Evolutionary conservation across 2,113 vertebrate genomes (phyloP).

Genomic region (Parotia lawesii): DNA sequence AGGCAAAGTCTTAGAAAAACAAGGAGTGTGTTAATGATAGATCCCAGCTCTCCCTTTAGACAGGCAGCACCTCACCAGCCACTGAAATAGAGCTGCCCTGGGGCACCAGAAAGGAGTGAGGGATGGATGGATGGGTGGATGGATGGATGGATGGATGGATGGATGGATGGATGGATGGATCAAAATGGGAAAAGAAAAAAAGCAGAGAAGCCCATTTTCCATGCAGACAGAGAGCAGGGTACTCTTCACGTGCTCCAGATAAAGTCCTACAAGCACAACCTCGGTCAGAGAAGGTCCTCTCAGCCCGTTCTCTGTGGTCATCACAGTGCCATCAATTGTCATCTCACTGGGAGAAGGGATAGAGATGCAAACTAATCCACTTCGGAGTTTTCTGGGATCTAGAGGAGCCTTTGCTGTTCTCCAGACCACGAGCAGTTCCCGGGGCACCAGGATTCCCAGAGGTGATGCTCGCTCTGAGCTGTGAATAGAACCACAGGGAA

Average conservation of each 20-base stretch:
- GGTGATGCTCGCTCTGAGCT: neutral
- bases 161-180: neutral
- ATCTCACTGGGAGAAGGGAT: neutral
- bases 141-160: neutral
- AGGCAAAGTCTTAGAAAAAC: neutral
- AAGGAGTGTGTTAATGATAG: neutral
- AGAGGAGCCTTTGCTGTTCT: neutral
- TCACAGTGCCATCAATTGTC: neutral
- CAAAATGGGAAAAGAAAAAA: neutral
- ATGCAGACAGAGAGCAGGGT: neutral
- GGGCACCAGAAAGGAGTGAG: neutral
- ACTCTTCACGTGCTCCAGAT: neutral
- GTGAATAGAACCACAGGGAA: neutral
- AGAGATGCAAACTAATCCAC: neutral
- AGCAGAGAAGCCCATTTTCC: neutral
- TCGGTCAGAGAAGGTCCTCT: neutral
- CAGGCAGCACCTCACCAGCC: neutral
- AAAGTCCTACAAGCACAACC: neutral
- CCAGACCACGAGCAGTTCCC: neutral
- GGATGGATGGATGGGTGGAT: neutral
- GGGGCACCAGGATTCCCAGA: neutral
- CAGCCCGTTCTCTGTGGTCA: neutral
- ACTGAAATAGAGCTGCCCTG: neutral
- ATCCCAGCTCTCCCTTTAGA: neutral
- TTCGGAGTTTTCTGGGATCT: neutral